Evolutionary conservation across 1,140 invertebrate genomes (phyloP).

Genomic region (Choristoneura fumiferana): DNA sequence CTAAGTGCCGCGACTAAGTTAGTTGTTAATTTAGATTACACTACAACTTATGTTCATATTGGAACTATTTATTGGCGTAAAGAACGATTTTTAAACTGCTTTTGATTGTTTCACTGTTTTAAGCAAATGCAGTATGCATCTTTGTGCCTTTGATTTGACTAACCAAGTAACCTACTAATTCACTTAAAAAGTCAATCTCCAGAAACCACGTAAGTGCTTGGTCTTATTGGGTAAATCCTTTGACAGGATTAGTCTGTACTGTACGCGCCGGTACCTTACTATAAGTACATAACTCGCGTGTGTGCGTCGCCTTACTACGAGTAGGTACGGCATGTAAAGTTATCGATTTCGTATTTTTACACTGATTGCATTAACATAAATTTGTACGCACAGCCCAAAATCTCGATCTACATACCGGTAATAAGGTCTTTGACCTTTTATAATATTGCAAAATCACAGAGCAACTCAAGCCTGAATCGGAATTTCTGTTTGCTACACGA

Average conservation of each 20-base stretch:
- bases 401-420: no score
- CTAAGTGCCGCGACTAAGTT: conserved; percentile 15
- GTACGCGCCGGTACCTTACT: not conserved
- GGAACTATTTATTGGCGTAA: no score
- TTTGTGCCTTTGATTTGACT: not conserved
- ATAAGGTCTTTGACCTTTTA: no score
- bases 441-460: no score
- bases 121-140: not conserved
- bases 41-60: no score
- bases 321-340: no score
- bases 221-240: conserved; percentile 15
- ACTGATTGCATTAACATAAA: no score
- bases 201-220: conserved; percentile 23
- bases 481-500: no score
- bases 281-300: not conserved
- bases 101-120: not conserved
- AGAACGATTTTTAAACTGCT: no score
- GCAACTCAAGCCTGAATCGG: no score
- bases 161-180: conserved; percentile 7
- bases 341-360: no score
- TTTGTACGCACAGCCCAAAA: no score
- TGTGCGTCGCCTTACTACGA: not conserved
- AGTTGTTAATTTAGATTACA: not conserved
- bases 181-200: conserved; percentile 23
- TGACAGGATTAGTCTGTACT: conserved; percentile 16